phyloP scores from a whole-genome alignment of 2,797 vertebrate species.

The Trachops cirrhosus region DNA sequence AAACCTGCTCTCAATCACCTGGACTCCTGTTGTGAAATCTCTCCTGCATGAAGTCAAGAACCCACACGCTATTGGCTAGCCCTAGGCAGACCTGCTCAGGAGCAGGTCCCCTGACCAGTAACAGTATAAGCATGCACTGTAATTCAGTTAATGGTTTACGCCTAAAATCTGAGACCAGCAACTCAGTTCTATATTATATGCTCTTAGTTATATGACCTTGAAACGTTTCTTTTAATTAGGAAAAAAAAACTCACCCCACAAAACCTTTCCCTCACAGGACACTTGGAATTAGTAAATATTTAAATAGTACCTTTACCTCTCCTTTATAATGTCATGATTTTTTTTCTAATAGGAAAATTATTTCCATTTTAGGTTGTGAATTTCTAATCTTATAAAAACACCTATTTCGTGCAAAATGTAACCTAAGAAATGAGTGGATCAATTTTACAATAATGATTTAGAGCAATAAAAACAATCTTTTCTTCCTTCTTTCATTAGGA shows the following conservation, averaged over 20 bases:
- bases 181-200: background rate
- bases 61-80: too few relatives aligned
- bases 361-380: conserved; percentile 21
- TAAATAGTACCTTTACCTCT: background rate
- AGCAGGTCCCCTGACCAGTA: too few relatives aligned
- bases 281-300: conserved; percentile 33
- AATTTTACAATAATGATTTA: conserved; percentile 24
- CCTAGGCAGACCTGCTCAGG: too few relatives aligned
- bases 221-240: background rate
- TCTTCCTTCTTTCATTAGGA: background rate
- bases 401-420: background rate
- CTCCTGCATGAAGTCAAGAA: too few relatives aligned
- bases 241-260: background rate
- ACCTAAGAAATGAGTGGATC: background rate
- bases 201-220: background rate
- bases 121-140: conserved; percentile 14
- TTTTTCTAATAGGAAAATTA: background rate
- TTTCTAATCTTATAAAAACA: conserved; percentile 1
- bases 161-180: conserved; percentile 1
- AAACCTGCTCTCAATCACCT: too few relatives aligned
- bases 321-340: background rate
- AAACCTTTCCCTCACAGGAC: background rate
- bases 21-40: too few relatives aligned
- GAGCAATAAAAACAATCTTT: background rate
- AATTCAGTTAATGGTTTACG: background rate